Evolutionary conservation across 2,113 vertebrate genomes (phyloP).

Genomic region (Pluvialis apricaria): DNA sequence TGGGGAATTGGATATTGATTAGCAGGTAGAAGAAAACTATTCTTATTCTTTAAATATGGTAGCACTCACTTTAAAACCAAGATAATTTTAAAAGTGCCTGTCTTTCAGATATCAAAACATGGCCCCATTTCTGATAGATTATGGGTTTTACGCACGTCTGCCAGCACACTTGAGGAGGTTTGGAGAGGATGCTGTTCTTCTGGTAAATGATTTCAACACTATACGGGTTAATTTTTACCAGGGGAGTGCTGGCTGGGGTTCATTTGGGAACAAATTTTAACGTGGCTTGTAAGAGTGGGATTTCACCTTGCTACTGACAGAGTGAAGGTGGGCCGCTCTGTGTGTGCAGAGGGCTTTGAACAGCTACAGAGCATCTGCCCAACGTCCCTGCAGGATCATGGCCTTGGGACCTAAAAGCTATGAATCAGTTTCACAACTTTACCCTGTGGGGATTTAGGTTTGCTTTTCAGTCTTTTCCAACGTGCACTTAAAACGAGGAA

Average conservation of each 20-base stretch:
- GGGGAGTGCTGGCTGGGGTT: background rate
- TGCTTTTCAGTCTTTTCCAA: background rate
- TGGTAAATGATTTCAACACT: background rate
- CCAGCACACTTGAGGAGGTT: background rate
- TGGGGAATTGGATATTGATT: background rate
- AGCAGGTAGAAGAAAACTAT: background rate
- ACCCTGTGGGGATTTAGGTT: background rate
- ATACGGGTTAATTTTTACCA: background rate
- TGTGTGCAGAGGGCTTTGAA: background rate
- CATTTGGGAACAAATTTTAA: background rate
- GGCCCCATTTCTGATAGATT: background rate
- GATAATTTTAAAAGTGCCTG: background rate
- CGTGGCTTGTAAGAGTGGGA: background rate
- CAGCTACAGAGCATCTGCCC: background rate
- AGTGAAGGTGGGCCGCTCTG: fast-evolving
- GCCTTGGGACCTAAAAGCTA: background rate
- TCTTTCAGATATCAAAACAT: background rate
- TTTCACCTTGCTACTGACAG: background rate
- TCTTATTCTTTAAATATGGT: background rate
- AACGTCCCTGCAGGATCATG: background rate
- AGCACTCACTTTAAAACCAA: background rate
- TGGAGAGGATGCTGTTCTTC: background rate
- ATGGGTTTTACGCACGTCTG: background rate
- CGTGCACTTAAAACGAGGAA: background rate
- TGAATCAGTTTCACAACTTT: background rate